These are phyloP conservation scores for Pocota personata DNA, from an alignment of 2,888 invertebrate genomes.

Conservation along the genomic window DNA sequence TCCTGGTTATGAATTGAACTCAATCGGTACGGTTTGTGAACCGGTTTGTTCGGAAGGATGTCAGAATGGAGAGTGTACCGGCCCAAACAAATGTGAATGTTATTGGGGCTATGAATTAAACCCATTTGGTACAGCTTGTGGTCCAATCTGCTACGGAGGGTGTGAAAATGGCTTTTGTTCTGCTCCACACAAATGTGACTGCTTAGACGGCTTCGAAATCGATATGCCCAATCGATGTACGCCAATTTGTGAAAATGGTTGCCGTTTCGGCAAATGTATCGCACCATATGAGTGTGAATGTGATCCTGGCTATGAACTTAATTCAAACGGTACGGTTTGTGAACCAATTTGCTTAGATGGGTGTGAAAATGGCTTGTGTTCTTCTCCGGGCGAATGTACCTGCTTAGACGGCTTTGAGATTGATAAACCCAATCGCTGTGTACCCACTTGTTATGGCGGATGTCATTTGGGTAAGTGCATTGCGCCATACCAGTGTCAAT, in stretches of 20 bases:
- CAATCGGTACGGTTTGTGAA: constrained; percentile 37
- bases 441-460: too few relatives aligned
- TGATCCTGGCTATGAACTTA: constrained; percentile 14
- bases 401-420: too few relatives aligned
- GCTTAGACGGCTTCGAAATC: too few relatives aligned
- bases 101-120: constrained; percentile 74
- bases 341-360: constrained; percentile 45
- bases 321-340: constrained; percentile 11
- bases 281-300: constrained; percentile 82
- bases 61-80: constrained; percentile 78
- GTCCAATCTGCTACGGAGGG: neutral
- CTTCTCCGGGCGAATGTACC: too few relatives aligned
- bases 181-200: too few relatives aligned
- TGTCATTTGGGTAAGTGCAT: constrained; percentile 80
- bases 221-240: too few relatives aligned
- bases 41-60: constrained; percentile 61
- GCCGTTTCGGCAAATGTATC: too few relatives aligned
- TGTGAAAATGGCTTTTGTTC: neutral
- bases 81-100: constrained; percentile 81
- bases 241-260: too few relatives aligned
- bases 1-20: constrained; percentile 74
- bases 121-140: neutral
- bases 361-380: constrained; percentile 76
- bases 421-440: too few relatives aligned
- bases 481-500: constrained; percentile 81